Percentiles rank a stretch among this genome's conserved stretches.
Evolutionary conservation across 2,888 invertebrate species (phyloP).

Genomic region (Sinodicranocentrus sp.): DNA sequence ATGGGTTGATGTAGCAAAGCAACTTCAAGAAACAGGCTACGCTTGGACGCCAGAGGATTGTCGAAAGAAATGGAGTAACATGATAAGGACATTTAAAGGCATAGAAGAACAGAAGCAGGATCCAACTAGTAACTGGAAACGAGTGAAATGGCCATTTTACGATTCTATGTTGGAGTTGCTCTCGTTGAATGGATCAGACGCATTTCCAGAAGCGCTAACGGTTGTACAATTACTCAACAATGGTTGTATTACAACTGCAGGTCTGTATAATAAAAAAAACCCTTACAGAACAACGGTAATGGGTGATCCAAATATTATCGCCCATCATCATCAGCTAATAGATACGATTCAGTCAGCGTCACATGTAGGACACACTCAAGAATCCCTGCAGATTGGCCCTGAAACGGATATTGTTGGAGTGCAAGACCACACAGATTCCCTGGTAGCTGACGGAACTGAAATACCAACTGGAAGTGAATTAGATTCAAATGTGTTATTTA

Average conservation of each 20-base stretch:
- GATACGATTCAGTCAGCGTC: no score
- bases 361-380: not conserved
- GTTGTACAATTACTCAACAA: slow-evolving; percentile 44
- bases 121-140: slow-evolving; percentile 8
- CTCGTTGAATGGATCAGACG: slow-evolving; percentile 47
- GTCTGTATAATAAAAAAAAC: no score
- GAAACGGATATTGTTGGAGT: slow-evolving; percentile 31
- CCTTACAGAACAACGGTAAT: no score
- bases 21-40: slow-evolving; percentile 30
- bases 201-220: slow-evolving; percentile 49
- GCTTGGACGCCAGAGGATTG: slow-evolving; percentile 67
- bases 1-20: slow-evolving; percentile 62
- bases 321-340: no score
- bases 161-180: slow-evolving; percentile 52
- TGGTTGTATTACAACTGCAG: no score
- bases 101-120: slow-evolving; percentile 67
- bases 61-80: slow-evolving; percentile 71
- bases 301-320: no score
- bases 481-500: slow-evolving; percentile 1
- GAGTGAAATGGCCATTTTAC: slow-evolving; percentile 66
- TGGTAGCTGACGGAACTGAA: not conserved
- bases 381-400: slow-evolving; percentile 30
- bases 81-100: slow-evolving; percentile 66
- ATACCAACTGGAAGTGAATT: not conserved
- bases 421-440: not conserved